A percentile compares a stretch with the other conserved stretches of the same genome.
Conservation (phyloP, 1,140 invertebrate genomes). For the Ceratina japonica region DNA sequence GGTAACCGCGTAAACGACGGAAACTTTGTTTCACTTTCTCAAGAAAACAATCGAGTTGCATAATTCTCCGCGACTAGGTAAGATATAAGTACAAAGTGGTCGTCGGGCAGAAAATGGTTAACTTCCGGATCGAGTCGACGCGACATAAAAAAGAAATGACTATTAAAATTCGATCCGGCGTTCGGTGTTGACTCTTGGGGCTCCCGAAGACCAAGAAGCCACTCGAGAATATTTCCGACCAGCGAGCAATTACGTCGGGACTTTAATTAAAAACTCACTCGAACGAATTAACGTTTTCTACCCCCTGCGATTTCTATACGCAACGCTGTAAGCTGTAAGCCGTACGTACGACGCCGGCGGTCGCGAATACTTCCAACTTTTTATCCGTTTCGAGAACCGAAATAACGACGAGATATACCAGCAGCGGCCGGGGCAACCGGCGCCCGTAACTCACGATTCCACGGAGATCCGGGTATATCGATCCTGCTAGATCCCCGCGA, state of each 20-base stretch:
- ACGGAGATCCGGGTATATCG: constrained; percentile 54
- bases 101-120: constrained; percentile 10
- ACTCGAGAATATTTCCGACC: constrained; percentile 4
- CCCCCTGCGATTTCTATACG: too few relatives aligned
- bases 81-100: background rate
- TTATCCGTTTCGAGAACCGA: constrained; percentile 9
- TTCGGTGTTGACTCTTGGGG: background rate
- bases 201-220: background rate
- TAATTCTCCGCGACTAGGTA: constrained; percentile 45
- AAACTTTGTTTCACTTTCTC: constrained; percentile 46
- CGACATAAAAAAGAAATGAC: background rate
- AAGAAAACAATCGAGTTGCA: constrained; percentile 50
- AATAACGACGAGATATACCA: constrained; percentile 35
- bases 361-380: background rate
- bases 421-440: background rate
- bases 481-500: constrained; percentile 48
- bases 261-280: constrained; percentile 23
- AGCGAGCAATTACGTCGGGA: constrained; percentile 14
- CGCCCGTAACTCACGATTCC: constrained; percentile 56
- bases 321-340: too few relatives aligned
- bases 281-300: constrained; percentile 23
- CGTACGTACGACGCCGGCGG: too few relatives aligned
- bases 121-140: constrained; percentile 23
- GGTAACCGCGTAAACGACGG: constrained; percentile 47
- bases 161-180: background rate